Evolutionary conservation across 2,113 vertebrate genomes (phyloP), one percentile per base, ranked within the genome.

Genomic region (Apodemus sylvaticus): DNA sequence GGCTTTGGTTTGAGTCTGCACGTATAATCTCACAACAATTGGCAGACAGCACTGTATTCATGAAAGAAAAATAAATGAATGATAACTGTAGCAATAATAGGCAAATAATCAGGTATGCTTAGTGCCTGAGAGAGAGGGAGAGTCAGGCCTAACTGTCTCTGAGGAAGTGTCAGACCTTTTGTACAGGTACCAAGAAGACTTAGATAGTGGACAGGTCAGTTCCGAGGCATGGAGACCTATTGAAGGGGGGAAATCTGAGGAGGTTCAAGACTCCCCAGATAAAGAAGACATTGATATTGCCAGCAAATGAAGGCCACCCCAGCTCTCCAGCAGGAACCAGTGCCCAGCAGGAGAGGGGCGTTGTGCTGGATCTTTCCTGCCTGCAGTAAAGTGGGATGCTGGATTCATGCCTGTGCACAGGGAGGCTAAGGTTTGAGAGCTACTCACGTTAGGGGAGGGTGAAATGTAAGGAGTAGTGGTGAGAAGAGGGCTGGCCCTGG

Each of bases 181-280:
- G 58, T 5, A 12, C 36, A 36, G 3, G 39, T 53, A 16, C 29
- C 3, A 10, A 90, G 48, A 60, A 55, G 1, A 20, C 29, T 51
- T 3, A 10, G 39, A 7, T 68, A 14, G 66, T 68, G 31, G n/a
- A 83, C 42, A n/a, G 0, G 1, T 20, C 39, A 16, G 2, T 1
- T 36, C 26, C 31, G 39, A 12, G 39, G 66, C 39, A 45, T 42
- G 51, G 73, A 58, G 16, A 14, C 29, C 42, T 51, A 10, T 5
- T 3, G 14, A 14, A 14, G 66, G 64, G 64, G 36, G 36, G 5
- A 19, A 16, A 73, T 53, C 11, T 9, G 1, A 42, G 39, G 7
- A 24, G 13, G 53, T 31, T 20, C 1, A 0, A 24, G 34, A 4
- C 1, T 22, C 0, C 0, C 17, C 5, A 6, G 12, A 3, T 48